Conservation (phyloP, 2,888 invertebrate species). For the Dinocampus coccinellae region DNA sequence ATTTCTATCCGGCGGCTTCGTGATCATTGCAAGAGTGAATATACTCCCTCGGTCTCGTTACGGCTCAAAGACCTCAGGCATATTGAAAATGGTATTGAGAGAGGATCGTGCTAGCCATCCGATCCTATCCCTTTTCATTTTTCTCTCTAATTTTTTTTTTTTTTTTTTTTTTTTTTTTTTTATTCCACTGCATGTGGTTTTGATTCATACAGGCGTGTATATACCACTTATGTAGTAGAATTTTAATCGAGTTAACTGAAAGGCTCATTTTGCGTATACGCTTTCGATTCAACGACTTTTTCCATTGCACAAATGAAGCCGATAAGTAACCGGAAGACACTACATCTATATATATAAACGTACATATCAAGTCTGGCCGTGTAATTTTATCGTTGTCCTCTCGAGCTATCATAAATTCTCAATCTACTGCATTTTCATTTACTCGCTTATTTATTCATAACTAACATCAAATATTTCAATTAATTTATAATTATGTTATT, state of each 20-base stretch:
- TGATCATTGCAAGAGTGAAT: conserved; percentile 34
- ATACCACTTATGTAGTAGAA: conserved; percentile 21
- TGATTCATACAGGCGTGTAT: conserved; percentile 12
- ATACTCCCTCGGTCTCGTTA: conserved; percentile 34
- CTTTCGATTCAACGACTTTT: conserved; percentile 37
- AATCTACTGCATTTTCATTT: too few relatives aligned
- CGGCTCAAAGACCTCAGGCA: conserved; percentile 45
- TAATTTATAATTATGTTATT: too few relatives aligned
- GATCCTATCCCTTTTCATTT: conserved; percentile 24
- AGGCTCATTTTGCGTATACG: conserved; percentile 25
- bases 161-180: not conserved
- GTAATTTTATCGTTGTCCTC: conserved; percentile 24
- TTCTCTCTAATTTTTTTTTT: not conserved
- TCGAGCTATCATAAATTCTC: conserved; percentile 8
- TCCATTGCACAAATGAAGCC: conserved; percentile 43
- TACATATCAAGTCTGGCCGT: conserved; percentile 1
- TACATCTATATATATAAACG: conserved; percentile 34
- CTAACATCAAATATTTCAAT: too few relatives aligned
- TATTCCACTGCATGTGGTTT: not conserved
- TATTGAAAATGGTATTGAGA: conserved; percentile 44
- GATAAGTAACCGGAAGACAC: conserved; percentile 52
- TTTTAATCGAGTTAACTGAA: conserved; percentile 45
- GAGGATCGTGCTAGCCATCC: conserved; percentile 44
- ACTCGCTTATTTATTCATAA: conserved; percentile 7
- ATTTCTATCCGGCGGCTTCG: conserved; percentile 35